phyloP scores from a whole-genome alignment of 2,888 invertebrate species.

The Timema podura region DNA sequence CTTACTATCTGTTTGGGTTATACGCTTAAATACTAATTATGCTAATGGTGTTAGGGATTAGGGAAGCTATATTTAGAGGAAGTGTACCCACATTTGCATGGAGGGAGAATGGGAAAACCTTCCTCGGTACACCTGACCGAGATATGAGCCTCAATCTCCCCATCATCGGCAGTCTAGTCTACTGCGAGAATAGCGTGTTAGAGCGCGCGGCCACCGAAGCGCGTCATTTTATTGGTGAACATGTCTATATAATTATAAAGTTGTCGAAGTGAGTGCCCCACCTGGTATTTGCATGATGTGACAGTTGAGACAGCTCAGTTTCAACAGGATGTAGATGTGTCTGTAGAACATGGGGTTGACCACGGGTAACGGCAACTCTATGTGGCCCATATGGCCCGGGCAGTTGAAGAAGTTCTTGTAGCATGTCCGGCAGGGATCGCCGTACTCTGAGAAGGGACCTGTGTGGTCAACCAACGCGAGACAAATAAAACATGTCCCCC shows the following conservation, averaged over 20 bases:
- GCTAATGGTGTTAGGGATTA: too few relatives aligned
- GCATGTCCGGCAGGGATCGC: slow-evolving; percentile 79
- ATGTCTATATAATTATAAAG: not conserved
- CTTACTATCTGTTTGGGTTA: too few relatives aligned
- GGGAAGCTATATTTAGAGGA: too few relatives aligned
- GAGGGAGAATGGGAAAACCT: too few relatives aligned
- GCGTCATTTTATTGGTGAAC: not conserved
- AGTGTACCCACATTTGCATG: too few relatives aligned
- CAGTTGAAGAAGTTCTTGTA: slow-evolving; percentile 62
- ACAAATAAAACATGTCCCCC: too few relatives aligned
- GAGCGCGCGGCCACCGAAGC: too few relatives aligned
- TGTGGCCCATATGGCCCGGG: slow-evolving; percentile 93
- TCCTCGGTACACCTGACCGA: too few relatives aligned
- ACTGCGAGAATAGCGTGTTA: too few relatives aligned
- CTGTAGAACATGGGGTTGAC: slow-evolving; percentile 88
- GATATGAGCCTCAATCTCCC: too few relatives aligned
- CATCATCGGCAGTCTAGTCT: too few relatives aligned
- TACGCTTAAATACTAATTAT: too few relatives aligned
- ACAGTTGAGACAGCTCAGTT: slow-evolving; percentile 67
- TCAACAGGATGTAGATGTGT: slow-evolving; percentile 62
- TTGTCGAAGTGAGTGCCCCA: not conserved
- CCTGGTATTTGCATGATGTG: slow-evolving; percentile 57
- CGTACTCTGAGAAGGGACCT: slow-evolving; percentile 58
- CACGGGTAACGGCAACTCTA: slow-evolving; percentile 81
- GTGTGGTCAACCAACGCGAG: not conserved